These are phyloP conservation scores for Nesospiza acunhae DNA, from an alignment of 2,113 vertebrate species.

Conservation along the genomic window DNA sequence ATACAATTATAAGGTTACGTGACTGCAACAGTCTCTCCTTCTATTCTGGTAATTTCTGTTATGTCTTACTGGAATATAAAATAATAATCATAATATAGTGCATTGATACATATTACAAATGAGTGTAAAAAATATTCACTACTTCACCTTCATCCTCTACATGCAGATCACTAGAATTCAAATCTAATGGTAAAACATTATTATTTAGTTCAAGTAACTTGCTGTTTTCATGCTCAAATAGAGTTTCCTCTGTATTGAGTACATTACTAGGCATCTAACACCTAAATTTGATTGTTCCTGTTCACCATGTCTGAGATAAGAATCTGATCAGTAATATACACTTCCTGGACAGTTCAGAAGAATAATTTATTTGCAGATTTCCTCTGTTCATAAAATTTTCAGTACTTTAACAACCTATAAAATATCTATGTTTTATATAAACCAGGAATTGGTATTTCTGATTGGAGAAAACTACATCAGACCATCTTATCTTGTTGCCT, in stretches of 20 bases:
- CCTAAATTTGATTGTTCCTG: not conserved
- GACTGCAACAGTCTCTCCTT: not conserved
- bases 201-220: not conserved
- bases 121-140: not conserved
- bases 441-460: not conserved
- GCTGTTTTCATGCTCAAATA: not conserved
- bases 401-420: not conserved
- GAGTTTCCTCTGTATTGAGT: not conserved
- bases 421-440: not conserved
- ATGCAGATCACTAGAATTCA: not conserved
- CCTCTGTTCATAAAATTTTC: not conserved
- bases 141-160: not conserved
- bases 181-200: not conserved
- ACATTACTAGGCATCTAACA: not conserved
- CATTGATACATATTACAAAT: not conserved
- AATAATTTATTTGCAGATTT: not conserved
- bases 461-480: not conserved
- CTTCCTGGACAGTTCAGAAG: not conserved
- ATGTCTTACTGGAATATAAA: not conserved
- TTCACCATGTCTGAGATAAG: not conserved
- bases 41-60: not conserved
- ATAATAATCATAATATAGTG: not conserved
- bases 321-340: too few relatives aligned
- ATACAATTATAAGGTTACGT: not conserved
- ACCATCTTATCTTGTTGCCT: not conserved